Evolutionary conservation across 1,140 invertebrate genomes (phyloP).

Genomic region (Streblospio benedicti): DNA sequence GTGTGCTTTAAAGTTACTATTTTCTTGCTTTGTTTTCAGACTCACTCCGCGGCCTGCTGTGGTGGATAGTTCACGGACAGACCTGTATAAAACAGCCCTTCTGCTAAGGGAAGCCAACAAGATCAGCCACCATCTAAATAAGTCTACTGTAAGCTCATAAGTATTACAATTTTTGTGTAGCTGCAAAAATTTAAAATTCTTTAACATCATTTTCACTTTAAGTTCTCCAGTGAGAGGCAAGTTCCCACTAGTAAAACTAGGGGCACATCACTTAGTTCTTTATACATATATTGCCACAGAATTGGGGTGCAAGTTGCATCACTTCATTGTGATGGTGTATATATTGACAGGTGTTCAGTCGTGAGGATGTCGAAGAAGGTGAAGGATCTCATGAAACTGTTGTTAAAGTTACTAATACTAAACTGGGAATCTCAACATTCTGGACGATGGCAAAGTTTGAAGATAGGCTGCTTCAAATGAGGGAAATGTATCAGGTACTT

Average conservation of each 20-base stretch:
- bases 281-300: too few species aligned
- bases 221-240: neutral
- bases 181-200: too few species aligned
- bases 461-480: conserved; percentile 93
- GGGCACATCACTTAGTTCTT: too few species aligned
- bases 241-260: too few species aligned
- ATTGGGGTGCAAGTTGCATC: too few species aligned
- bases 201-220: neutral
- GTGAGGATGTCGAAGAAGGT: conserved; percentile 33
- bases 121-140: conserved; percentile 39
- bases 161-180: too few species aligned
- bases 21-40: too few species aligned
- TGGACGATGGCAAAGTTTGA: conserved; percentile 97
- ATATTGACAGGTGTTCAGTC: conserved; percentile 35
- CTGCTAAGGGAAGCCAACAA: conserved; percentile 42
- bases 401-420: conserved; percentile 37
- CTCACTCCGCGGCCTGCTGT: too few species aligned
- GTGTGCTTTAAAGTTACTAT: too few species aligned
- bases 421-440: conserved; percentile 46
- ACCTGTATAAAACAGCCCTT: conserved; percentile 30
- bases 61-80: too few species aligned
- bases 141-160: conserved; percentile 29
- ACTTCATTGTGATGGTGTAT: too few species aligned
- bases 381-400: conserved; percentile 25
- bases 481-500: conserved; percentile 69